phyloP scores from a whole-genome alignment of 2,888 invertebrate species.

The Rhagium mordax region DNA sequence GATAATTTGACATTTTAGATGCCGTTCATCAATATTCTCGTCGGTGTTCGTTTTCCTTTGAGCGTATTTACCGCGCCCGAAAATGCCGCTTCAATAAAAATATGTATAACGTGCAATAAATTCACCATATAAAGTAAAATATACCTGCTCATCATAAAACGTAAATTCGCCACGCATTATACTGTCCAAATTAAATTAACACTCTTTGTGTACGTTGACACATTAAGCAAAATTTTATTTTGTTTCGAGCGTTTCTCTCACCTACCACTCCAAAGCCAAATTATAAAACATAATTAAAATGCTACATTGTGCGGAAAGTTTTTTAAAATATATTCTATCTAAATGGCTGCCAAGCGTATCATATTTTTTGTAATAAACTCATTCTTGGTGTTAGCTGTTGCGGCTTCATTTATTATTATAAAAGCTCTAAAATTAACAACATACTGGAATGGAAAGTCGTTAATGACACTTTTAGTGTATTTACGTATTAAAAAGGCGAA shows the following conservation, averaged over 20 bases:
- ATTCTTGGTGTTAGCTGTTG: no score
- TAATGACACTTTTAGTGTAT: no score
- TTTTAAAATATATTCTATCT: background rate
- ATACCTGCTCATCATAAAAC: constrained; percentile 29
- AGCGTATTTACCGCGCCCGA: constrained; percentile 43
- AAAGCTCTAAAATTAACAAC: no score
- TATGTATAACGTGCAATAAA: constrained; percentile 28
- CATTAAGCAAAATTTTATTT: background rate
- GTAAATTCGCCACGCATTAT: constrained; percentile 21
- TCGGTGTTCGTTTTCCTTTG: constrained; percentile 53
- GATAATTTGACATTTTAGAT: constrained; percentile 57
- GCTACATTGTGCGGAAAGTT: background rate
- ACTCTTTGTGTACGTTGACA: constrained; percentile 4
- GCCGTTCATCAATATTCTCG: constrained; percentile 62
- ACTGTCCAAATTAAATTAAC: background rate
- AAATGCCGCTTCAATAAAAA: constrained; percentile 39
- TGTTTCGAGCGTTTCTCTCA: background rate
- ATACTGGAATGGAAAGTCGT: no score
- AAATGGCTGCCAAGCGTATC: background rate
- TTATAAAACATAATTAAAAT: background rate
- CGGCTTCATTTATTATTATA: no score
- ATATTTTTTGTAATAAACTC: no score
- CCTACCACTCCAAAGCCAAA: background rate
- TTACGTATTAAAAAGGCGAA: no score
- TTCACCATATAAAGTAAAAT: constrained; percentile 20